These are phyloP conservation scores for Ondatra zibethicus DNA, from an alignment of 2,113 vertebrate species.

Conservation along the genomic window DNA sequence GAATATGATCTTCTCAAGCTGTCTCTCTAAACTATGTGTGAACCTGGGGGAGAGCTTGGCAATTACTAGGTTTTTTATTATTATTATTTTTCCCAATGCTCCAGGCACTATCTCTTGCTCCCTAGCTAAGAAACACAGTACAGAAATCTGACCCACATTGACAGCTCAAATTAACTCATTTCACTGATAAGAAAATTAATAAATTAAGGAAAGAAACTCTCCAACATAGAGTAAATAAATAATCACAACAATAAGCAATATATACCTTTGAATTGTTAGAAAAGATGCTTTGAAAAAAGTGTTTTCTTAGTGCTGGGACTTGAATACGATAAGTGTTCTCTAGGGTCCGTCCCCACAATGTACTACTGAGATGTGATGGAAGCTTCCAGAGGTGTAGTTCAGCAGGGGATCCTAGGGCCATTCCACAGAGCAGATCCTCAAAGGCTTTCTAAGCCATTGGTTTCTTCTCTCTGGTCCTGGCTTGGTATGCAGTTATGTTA, in stretches of 20 bases:
- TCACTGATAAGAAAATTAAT: background rate
- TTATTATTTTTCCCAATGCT: background rate
- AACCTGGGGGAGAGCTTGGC: background rate
- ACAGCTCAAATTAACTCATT: background rate
- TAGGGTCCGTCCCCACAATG: too few species aligned
- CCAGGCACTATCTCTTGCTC: background rate
- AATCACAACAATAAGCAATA: too few species aligned
- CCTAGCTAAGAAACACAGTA: background rate
- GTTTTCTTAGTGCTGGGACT: background rate
- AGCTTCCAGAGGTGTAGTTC: background rate
- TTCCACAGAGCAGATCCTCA: background rate
- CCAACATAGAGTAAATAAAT: background rate
- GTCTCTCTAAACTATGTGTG: background rate
- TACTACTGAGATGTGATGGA: background rate
- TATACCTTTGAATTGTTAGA: background rate
- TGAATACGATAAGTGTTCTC: background rate
- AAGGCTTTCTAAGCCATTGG: background rate
- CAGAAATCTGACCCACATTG: background rate
- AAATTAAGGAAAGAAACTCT: background rate
- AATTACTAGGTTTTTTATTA: background rate
- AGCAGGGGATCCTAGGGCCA: background rate
- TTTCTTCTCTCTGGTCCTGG: background rate
- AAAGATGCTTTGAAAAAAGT: background rate
- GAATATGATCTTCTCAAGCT: background rate
- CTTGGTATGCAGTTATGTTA: background rate